A percentile compares a stretch with the other conserved stretches of the same genome.
phyloP scores from a whole-genome alignment of 1,140 invertebrate genomes.

The Dendrolimus kikuchii region DNA sequence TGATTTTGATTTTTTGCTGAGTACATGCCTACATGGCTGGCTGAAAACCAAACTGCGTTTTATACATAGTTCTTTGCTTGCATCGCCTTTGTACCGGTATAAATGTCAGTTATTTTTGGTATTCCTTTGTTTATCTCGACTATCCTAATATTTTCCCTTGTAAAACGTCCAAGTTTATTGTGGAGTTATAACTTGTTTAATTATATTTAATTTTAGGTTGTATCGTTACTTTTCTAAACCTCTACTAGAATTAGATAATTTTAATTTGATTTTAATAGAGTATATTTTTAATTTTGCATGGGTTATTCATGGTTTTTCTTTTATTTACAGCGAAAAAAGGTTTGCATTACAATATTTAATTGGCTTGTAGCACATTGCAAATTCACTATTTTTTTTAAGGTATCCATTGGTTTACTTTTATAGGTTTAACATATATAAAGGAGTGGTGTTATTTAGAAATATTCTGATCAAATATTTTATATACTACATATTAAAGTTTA shows the following conservation, averaged over 20 bases:
- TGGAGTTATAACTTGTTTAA: no score
- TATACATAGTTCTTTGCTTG: constrained; percentile 17
- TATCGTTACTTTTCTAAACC: no score
- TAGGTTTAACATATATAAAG: no score
- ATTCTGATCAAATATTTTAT: no score
- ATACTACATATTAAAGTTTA: no score
- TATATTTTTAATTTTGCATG: not conserved
- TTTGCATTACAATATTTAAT: constrained; percentile 24
- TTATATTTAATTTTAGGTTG: no score
- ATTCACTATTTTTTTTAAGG: not conserved
- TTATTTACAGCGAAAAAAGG: constrained; percentile 57
- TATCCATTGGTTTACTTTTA: no score
- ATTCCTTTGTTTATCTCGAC: constrained; percentile 14
- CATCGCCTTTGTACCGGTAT: constrained; percentile 10
- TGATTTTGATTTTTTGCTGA: constrained; percentile 14
- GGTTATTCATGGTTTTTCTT: constrained; percentile 24
- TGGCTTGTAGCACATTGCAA: constrained; percentile 3
- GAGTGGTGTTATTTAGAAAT: no score
- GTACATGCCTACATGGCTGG: constrained; percentile 11
- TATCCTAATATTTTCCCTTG: no score
- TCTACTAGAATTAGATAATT: not conserved
- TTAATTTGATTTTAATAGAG: not conserved
- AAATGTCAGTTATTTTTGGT: constrained; percentile 19
- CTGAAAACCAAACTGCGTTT: constrained; percentile 14
- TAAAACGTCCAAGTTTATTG: no score